A percentile compares a stretch with the other conserved stretches of the same genome.
These are phyloP conservation scores for Danio choprae DNA, from an alignment of 2,797 vertebrate species.

Conservation along the genomic window DNA sequence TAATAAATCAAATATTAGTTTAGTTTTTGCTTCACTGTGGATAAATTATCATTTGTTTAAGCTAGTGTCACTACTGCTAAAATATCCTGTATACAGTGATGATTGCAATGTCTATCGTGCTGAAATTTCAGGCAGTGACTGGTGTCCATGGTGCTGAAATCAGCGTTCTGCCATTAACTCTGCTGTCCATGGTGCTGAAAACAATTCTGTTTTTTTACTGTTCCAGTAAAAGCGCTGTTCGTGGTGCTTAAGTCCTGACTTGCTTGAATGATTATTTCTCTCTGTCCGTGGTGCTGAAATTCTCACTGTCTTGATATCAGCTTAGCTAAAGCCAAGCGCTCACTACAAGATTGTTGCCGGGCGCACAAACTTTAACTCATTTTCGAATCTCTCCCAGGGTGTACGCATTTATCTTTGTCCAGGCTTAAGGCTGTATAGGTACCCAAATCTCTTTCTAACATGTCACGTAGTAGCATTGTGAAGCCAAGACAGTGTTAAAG, in stretches of 20 bases:
- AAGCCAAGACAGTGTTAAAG: background rate
- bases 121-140: background rate
- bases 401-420: constrained; percentile 3
- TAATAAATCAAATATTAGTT: background rate
- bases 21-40: background rate
- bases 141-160: background rate
- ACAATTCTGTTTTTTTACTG: background rate
- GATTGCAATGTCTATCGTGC: background rate
- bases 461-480: background rate
- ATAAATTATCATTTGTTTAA: background rate
- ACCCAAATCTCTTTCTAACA: constrained; percentile 1
- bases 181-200: background rate
- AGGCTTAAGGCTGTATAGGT: background rate
- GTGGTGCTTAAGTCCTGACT: background rate
- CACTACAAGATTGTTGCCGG: background rate
- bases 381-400: background rate
- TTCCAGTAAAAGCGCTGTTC: background rate
- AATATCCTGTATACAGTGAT: too few relatives aligned
- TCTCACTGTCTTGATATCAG: background rate
- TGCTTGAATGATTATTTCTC: background rate
- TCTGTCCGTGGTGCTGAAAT: constrained; percentile 23
- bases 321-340: background rate
- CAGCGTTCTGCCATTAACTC: background rate
- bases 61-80: background rate
- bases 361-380: background rate